Evolutionary conservation across 1,140 invertebrate species (phyloP).

Genomic region (Zaprionus camerounensis): DNA sequence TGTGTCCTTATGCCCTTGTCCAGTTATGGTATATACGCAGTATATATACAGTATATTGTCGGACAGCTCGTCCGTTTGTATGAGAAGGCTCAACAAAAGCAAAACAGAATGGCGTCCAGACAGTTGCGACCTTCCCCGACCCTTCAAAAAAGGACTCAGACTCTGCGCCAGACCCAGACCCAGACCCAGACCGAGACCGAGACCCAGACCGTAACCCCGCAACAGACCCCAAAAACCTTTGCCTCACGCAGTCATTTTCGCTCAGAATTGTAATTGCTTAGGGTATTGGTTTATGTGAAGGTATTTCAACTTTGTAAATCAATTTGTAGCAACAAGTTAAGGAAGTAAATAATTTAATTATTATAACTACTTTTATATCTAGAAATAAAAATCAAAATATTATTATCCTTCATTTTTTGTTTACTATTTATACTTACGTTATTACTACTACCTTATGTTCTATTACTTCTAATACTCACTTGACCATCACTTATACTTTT

Average conservation of each 20-base stretch:
- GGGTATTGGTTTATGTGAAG: not conserved
- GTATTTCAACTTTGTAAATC: not conserved
- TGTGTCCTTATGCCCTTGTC: slow-evolving; percentile 16
- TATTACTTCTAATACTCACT: not conserved
- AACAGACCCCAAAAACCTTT: slow-evolving; percentile 22
- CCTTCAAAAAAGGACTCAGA: not conserved
- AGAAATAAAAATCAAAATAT: too few relatives aligned
- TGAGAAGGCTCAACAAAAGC: slow-evolving; percentile 17
- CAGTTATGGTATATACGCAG: slow-evolving; percentile 1
- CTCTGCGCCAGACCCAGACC: slow-evolving; percentile 2
- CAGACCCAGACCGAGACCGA: not conserved
- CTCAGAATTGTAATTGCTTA: slow-evolving; percentile 27
- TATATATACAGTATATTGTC: slow-evolving; percentile 3
- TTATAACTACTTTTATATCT: not conserved
- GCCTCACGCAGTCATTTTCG: slow-evolving; percentile 36
- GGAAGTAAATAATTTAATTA: too few relatives aligned
- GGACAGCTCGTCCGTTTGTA: slow-evolving; percentile 18
- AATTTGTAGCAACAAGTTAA: not conserved
- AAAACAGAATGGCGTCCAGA: slow-evolving; percentile 25
- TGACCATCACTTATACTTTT: not conserved
- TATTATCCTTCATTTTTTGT: too few relatives aligned
- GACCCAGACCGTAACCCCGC: slow-evolving; percentile 5
- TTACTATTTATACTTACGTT: not conserved
- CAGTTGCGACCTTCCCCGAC: slow-evolving; percentile 13
- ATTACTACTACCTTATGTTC: not conserved